Evolutionary conservation across 2,888 invertebrate species (phyloP), one percentile per base, ranked within the genome.

Genomic region (Leptogaster cylindrica): DNA sequence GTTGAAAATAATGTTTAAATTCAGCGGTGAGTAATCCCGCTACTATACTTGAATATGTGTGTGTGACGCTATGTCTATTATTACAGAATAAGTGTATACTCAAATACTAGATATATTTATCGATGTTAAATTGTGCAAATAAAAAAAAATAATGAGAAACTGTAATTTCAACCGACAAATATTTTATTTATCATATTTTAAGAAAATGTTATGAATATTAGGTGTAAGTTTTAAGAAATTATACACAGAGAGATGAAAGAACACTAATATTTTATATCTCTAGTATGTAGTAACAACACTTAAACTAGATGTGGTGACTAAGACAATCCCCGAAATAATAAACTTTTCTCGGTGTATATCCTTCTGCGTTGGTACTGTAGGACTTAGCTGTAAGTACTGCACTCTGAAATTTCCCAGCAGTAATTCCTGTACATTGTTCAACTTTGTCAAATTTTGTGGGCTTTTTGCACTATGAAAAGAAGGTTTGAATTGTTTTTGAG

Each of bases 111-210:
- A 58, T 41, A 36, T 39, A 55, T 70, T 27, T 23, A 27, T 58
- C 23, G 25, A 41, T 58, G 66, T 72, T 75, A 71, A 75, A 67
- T 76, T 71, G 73, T 75, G 75, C 74, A 75, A 69, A 72, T 72
- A 69, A 70, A 69, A 70, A 67, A 70, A 74, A 73, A 72, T 72
- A 72, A 72, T 73, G 75, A 79, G 79, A 80, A 80, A 80, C 79
- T 80, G 79, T 80, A 80, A 80, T 80, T 80, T 80, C 80, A 80
- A 12, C 20, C 23, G 58, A 39, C n/a, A 50, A 25, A 18, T 28
- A 36, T 50, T 25, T 61, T 61, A 67, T 16, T 41, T 67, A 31
- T n/a, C n/a, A n/a, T n/a, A n/a, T n/a, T n/a, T n/a, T n/a, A n/a
- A n/a, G n/a, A n/a, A n/a, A n/a, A n/a, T n/a, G n/a, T n/a, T n/a